Percentiles rank a stretch among this genome's conserved stretches.
Conservation (phyloP, 2,888 invertebrate genomes). For the Embidobia sp. region DNA sequence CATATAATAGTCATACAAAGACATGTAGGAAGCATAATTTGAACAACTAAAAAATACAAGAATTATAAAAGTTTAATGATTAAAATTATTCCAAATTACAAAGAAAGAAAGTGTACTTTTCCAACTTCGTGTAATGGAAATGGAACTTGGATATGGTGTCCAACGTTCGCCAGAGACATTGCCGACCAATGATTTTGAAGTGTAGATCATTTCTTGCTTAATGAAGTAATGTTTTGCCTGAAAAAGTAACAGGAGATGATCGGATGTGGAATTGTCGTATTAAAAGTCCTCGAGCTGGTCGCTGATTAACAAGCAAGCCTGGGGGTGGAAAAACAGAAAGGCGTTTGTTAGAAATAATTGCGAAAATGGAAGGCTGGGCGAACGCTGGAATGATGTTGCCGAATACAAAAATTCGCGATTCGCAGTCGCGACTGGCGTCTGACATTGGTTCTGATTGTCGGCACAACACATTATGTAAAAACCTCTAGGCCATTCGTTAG, state of each 20-base stretch:
- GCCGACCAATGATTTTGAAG: too few species aligned
- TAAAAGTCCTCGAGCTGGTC: slow-evolving; percentile 38
- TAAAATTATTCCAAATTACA: too few species aligned
- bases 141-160: too few species aligned
- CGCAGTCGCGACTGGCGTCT: slow-evolving; percentile 62
- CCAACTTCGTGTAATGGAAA: too few species aligned
- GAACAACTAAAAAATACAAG: too few species aligned
- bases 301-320: slow-evolving; percentile 63
- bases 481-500: slow-evolving; percentile 71
- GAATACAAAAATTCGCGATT: slow-evolving; percentile 42
- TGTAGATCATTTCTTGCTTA: too few species aligned
- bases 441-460: slow-evolving; percentile 73
- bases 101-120: too few species aligned
- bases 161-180: too few species aligned
- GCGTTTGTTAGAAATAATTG: slow-evolving; percentile 76
- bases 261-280: neutral
- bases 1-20: too few species aligned
- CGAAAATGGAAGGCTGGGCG: slow-evolving; percentile 63
- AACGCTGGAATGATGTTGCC: slow-evolving; percentile 42
- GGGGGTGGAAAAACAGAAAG: slow-evolving; percentile 71
- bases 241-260: neutral
- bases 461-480: slow-evolving; percentile 76
- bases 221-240: too few species aligned
- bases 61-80: too few species aligned
- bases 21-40: too few species aligned